Base-by-base conservation (phyloP, 2,113 vertebrate genomes). In the Brachypteracias leptosomus region DNA sequence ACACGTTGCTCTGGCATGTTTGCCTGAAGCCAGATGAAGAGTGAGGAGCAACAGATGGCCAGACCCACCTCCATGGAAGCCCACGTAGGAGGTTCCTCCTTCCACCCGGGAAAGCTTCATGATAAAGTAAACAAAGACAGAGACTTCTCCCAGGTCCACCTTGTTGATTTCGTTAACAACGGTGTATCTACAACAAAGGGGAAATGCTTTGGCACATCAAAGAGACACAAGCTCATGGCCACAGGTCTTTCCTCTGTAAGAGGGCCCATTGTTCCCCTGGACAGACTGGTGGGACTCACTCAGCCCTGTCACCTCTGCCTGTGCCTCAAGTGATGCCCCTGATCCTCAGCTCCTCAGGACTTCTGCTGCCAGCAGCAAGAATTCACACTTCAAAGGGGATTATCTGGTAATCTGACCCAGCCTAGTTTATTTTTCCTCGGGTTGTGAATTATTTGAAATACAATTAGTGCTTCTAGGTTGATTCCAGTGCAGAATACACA, bases 101-200 rank as follows among this genome's bases (percentile, higher is more conserved):
- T 98, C 98, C 96, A 99, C 97, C 88, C 99, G 97, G 44, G 98
- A 98, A 55, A 99, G 97, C 78, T 99, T 99, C 36, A 98, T 98
- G 87, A 99, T 98, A 12, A 99, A 99, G 85, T 99, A 99, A 47
- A 99, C 98, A 24, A 98, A 99, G 72, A 99, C 82, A 9, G 96
- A 96, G 84, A 16, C 91, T 35, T 93, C 44, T 5, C 91, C 95
- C 36, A 85, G 71, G 49, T 94, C 97, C 21, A 96, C 81, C 93
- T 99, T 99, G 97, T 98, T 99, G 95, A 99, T 98, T 96, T 99
- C 99, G 89, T 99, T 99, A 16, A 99, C 98, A 31, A 98, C 97
- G 0, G 99, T 98, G 93, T 99, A 99, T 52, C 99, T 99, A 49
- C 65, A 90, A 78, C 29, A 15, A 3, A 80, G 82, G 38, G 61